Evolutionary conservation across 2,888 invertebrate genomes (phyloP), one percentile per base, ranked within the genome.

Genomic region (Drosophila seclusa): DNA sequence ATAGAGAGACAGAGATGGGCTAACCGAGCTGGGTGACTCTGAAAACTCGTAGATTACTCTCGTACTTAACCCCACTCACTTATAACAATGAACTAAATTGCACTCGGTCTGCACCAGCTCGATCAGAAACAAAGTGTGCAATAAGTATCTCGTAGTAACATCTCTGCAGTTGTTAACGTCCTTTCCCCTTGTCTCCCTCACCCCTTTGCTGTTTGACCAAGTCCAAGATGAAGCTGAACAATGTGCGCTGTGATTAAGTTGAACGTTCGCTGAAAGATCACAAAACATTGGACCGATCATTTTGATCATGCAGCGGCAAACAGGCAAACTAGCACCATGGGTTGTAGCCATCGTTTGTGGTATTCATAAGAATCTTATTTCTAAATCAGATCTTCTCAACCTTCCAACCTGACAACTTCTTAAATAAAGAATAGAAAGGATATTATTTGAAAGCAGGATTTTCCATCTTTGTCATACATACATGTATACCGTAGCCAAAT

Each of bases 21-120:
- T 13, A n/a, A 48, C 38, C 29, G 24, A 38, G 27, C 18, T 45
- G n/a, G 40, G 8, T 48, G 54, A 52, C 65, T 54, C 38, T 13
- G 38, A 29, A 57, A 54, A 36, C 88, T 80, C 72, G 77, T 75
- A 77, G 81, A 90, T 89, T 89, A 82, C 77, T 78, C 76, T 76
- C 72, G 82, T 79, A 86, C 84, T 90, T 88, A 90, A 88, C 87
- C 82, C 84, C 90, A 90, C 87, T 90, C 91, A 90, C 88, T 90
- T 91, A 82, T 84, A 91, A 90, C 91, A 91, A 91, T 91, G 88
- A 91, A 89, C 83, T 80, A 90, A 91, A 91, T 90, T 91, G 86
- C 89, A 89, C 60, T 78, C 73, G 71, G 59, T 64, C 78, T 58
- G 71, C 68, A 60, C 27, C 61, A 57, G 59, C 73, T 62, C 76